A percentile compares a stretch with the other conserved stretches of the same genome.
phyloP scores from a whole-genome alignment of 2,113 vertebrate genomes.

The Guaruba guarouba region DNA sequence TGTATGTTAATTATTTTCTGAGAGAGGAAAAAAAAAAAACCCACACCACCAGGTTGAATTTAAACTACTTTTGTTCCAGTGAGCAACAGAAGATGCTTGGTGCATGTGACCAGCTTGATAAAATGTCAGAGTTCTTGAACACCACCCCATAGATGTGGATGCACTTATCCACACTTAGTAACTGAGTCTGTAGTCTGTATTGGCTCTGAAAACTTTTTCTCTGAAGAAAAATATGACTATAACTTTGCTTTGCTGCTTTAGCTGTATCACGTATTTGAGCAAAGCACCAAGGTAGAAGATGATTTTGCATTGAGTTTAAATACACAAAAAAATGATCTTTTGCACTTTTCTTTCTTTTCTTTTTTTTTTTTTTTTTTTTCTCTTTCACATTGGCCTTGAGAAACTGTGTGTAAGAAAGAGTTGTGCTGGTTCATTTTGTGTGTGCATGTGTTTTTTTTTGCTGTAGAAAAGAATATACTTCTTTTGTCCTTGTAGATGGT shows the following conservation, averaged over 20 bases:
- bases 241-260: neutral
- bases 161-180: neutral
- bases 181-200: neutral
- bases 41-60: neutral
- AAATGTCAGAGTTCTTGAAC: neutral
- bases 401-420: neutral
- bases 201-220: neutral
- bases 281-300: neutral
- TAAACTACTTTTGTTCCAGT: neutral
- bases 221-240: neutral
- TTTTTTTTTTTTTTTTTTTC: neutral
- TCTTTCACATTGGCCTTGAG: neutral
- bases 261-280: neutral
- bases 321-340: neutral
- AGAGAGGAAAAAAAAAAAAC: neutral
- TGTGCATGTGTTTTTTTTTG: neutral
- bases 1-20: neutral
- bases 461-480: neutral
- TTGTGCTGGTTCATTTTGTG: neutral
- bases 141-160: neutral
- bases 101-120: neutral
- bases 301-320: neutral
- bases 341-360: neutral
- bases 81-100: neutral
- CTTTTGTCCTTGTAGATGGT: neutral